Conservation (phyloP, 1,140 invertebrate species). For the Plectrocnemia conspersa region DNA sequence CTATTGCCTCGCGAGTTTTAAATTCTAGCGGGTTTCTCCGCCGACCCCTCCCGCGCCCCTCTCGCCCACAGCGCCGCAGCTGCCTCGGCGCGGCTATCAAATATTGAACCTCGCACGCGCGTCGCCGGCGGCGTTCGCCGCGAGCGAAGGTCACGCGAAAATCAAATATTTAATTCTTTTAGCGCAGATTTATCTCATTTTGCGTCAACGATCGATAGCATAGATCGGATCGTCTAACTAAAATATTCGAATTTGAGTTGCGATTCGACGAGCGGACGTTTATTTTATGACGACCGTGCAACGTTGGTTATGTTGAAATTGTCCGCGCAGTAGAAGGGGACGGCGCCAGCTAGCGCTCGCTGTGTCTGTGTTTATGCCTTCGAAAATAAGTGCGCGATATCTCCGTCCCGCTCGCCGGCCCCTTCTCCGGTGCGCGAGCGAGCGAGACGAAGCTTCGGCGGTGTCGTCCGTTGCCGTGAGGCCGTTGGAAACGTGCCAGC, state of each 20-base stretch:
- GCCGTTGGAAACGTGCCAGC: constrained; percentile 33
- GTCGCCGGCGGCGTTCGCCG: background rate
- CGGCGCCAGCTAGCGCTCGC: constrained; percentile 32
- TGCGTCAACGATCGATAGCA: background rate
- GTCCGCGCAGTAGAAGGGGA: constrained; percentile 24
- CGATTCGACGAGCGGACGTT: background rate
- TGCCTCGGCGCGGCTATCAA: constrained; percentile 18
- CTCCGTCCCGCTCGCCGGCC: constrained; percentile 4
- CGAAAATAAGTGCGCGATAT: constrained; percentile 9
- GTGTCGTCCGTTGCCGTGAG: constrained; percentile 12
- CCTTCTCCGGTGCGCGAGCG: background rate
- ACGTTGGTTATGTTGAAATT: constrained; percentile 14
- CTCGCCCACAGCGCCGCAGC: constrained; percentile 14
- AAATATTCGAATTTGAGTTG: background rate
- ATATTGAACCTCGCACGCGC: constrained; percentile 14
- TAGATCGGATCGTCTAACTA: background rate
- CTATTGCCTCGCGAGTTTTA: constrained; percentile 33
- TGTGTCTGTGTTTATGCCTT: constrained; percentile 23
- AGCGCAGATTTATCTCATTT: background rate
- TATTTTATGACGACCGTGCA: constrained; percentile 18
- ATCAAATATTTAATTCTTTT: background rate
- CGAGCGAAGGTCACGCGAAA: background rate
- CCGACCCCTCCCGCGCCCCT: constrained; percentile 10
- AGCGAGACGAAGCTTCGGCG: constrained; percentile 11
- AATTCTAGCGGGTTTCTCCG: constrained; percentile 35